Evolutionary conservation across 2,888 invertebrate species (phyloP).

Genomic region (Drosophila niveifrons): DNA sequence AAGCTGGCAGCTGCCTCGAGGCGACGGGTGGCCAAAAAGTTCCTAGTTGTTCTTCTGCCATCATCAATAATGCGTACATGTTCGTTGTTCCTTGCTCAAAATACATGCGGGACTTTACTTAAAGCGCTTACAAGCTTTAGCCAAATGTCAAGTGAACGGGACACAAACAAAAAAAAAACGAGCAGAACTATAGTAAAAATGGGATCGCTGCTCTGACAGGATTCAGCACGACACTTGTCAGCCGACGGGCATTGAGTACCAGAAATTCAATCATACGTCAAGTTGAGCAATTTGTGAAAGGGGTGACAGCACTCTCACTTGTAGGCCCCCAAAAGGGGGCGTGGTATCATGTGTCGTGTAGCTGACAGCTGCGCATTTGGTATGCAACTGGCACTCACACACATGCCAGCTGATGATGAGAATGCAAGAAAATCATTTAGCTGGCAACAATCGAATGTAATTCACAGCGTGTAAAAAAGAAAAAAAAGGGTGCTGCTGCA

Average conservation of each 20-base stretch:
- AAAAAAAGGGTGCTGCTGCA: conserved; percentile 21
- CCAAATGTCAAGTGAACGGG: conserved; percentile 20
- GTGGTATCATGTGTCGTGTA: conserved; percentile 43
- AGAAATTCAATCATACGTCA: conserved; percentile 79
- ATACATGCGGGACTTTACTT: conserved; percentile 14
- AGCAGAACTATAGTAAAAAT: conserved; percentile 6
- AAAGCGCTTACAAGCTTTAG: conserved; percentile 9
- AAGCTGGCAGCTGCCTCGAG: conserved; percentile 29
- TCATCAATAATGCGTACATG: conserved; percentile 69
- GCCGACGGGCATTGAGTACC: conserved; percentile 49
- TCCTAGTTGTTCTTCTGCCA: conserved; percentile 21
- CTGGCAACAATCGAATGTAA: conserved; percentile 73
- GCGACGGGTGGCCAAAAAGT: conserved; percentile 35
- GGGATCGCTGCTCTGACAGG: conserved; percentile 4
- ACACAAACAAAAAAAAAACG: no score
- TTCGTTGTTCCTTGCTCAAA: conserved; percentile 18
- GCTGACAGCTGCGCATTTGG: conserved; percentile 57
- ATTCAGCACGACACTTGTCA: conserved; percentile 27
- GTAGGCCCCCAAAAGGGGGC: neutral
- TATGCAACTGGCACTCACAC: conserved; percentile 36
- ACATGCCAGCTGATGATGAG: conserved; percentile 3
- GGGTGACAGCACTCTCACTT: conserved; percentile 21
- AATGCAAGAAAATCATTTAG: conserved; percentile 60
- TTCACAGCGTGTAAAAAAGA: conserved; percentile 45
- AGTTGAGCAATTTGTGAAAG: conserved; percentile 53